phyloP scores from a whole-genome alignment of 2,113 vertebrate genomes.

The Pica pica region DNA sequence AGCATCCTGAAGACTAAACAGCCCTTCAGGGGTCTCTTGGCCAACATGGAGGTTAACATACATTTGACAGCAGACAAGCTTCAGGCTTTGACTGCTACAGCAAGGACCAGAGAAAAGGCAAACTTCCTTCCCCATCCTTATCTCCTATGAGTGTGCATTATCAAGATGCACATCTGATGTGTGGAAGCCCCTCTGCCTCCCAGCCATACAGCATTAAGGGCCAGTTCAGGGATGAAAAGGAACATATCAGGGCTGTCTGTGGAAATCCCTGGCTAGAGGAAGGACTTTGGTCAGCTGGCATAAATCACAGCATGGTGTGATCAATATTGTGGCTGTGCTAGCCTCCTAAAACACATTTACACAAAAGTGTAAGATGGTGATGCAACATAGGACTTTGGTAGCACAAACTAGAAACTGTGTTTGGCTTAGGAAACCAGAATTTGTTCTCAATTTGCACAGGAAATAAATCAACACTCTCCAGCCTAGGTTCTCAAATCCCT shows the following conservation, averaged over 20 bases:
- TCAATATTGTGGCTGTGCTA: not conserved
- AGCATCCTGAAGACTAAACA: not conserved
- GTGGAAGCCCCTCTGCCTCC: not conserved
- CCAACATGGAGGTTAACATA: fast-evolving
- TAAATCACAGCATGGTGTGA: not conserved
- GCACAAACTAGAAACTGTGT: not conserved
- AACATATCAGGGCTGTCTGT: not conserved
- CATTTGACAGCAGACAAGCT: not conserved
- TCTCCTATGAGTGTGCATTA: not conserved
- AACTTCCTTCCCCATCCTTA: not conserved
- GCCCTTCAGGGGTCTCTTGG: not conserved
- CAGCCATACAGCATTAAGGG: not conserved
- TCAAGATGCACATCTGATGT: not conserved
- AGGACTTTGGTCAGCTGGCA: not conserved
- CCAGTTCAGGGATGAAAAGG: not conserved
- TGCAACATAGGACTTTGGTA: not conserved
- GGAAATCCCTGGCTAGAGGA: not conserved
- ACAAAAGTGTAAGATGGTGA: not conserved
- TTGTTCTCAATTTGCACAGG: not conserved
- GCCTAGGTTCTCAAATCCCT: not conserved
- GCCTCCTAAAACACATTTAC: not conserved
- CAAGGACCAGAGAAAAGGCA: not conserved
- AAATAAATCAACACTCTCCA: not conserved
- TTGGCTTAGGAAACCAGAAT: not conserved
- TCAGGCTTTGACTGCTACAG: not conserved